Evolutionary conservation across 1,140 invertebrate genomes (phyloP), one percentile per base, ranked within the genome.

Genomic region (Bombus vancouverensis): DNA sequence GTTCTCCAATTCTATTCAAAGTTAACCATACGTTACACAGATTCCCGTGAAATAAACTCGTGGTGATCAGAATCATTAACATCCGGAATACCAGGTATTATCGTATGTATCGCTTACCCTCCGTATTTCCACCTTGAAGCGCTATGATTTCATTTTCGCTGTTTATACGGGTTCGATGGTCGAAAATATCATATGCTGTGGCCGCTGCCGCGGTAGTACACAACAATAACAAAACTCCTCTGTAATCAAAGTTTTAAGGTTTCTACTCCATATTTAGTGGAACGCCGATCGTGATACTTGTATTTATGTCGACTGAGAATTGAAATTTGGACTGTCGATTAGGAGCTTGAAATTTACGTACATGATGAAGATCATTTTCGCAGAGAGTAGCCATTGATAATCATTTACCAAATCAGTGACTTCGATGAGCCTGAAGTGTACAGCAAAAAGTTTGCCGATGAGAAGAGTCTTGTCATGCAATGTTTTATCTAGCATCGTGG

Each of bases 401-500:
- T 94, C 91, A 34, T 94, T n/a, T 2, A 68, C 74, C 59, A 94
- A 42, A 87, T 93, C 86, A 82, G 82, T 87, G 15, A 95, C 90
- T 85, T 92, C 75, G 3, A 92, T 5, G 3, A 95, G 77, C 32
- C 74, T 80, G 42, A 94, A 93, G 81, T 95, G 90, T 6, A 83
- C 83, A 0, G 89, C 77, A 71, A 92, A 95, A 4, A 95, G 85
- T n/a, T n/a, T n/a, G n/a, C n/a, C n/a, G n/a, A n/a, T n/a, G n/a
- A n/a, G n/a, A n/a, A n/a, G n/a, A n/a, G n/a, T n/a, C n/a, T n/a
- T n/a, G n/a, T n/a, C n/a, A n/a, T n/a, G n/a, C n/a, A n/a, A n/a
- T n/a, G n/a, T n/a, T n/a, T n/a, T n/a, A n/a, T n/a, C n/a, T n/a
- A n/a, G n/a, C n/a, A n/a, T n/a, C n/a, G n/a, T n/a, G n/a, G 71